Percentiles rank a stretch among this genome's conserved stretches.
Conservation (phyloP, 2,888 invertebrate species). For the Conus canariensis region DNA sequence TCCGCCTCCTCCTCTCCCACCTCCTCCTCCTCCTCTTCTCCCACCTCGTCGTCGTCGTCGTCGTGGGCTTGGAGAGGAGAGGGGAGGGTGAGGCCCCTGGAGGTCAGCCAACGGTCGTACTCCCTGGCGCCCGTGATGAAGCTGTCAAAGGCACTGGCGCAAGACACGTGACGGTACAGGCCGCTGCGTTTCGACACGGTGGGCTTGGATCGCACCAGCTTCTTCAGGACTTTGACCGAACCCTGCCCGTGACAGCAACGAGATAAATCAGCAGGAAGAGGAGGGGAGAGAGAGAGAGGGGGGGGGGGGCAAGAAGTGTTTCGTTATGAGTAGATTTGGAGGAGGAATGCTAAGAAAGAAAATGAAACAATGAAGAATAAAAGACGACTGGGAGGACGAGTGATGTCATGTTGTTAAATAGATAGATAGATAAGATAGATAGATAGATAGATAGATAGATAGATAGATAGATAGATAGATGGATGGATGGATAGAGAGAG, state of each 20-base stretch:
- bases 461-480: too few species aligned
- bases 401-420: too few species aligned
- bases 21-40: neutral
- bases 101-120: conserved; percentile 33
- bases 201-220: conserved; percentile 63
- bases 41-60: conserved; percentile 19
- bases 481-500: too few species aligned
- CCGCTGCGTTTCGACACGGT: conserved; percentile 64
- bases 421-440: too few species aligned
- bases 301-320: too few species aligned
- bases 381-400: too few species aligned
- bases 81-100: conserved; percentile 32
- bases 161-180: conserved; percentile 20
- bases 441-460: too few species aligned
- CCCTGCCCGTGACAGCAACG: conserved; percentile 57
- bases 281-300: neutral
- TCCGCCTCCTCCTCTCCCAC: too few species aligned
- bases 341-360: too few species aligned
- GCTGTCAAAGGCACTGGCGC: conserved; percentile 29
- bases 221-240: conserved; percentile 70
- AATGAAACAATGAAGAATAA: too few species aligned
- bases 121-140: conserved; percentile 43
- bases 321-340: too few species aligned
- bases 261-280: neutral
- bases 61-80: conserved; percentile 19